Evolutionary conservation across 2,888 invertebrate species (phyloP), one percentile per base, ranked within the genome.

Genomic region (Tenthredo mesomela): DNA sequence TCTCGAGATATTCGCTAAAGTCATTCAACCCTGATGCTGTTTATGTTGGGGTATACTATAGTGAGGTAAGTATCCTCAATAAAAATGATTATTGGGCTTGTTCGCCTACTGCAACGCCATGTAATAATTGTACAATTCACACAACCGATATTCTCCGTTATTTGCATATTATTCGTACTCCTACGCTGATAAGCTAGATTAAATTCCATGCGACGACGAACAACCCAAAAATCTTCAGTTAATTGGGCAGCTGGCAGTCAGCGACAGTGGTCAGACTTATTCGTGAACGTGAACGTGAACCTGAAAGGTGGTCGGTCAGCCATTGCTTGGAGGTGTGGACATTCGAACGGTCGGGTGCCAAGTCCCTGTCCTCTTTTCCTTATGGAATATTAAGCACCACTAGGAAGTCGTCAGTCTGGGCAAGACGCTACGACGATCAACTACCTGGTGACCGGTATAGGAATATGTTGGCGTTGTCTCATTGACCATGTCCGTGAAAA

Each of bases 271-370:
- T 84, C 84, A 78, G 67, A 86, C 86, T 88, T 88, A 90, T 88
- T 90, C 91, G 87, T 92, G 91, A 91, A 90, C 91, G 89, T 92
- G 92, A 91, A 90, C 91, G 88, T 84, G 77, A 77, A 29, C 90
- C 89, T 89, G 89, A 91, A 90, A 89, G 61, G 33, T 90, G 91
- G 90, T 90, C 91, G 91, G 88, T 87, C 89, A 89, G 50, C 50
- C 85, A 65, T 70, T 75, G 71, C 50, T 71, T 4, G 82, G 58
- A 65, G 85, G 88, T 87, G 88, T 87, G 87, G 58, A 80, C 58
- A 61, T 33, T 87, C 89, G 87, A 89, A 89, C 88, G 88, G 90
- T 88, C 87, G 87, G 87, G 86, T 85, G 40, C 37, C 80, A 61
- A 80, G 61, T 80, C 58, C 61, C 87, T 88, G 88, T 89, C 82